Evolutionary conservation across 2,888 invertebrate genomes (phyloP).

Genomic region (Pseudococcus viburni): DNA sequence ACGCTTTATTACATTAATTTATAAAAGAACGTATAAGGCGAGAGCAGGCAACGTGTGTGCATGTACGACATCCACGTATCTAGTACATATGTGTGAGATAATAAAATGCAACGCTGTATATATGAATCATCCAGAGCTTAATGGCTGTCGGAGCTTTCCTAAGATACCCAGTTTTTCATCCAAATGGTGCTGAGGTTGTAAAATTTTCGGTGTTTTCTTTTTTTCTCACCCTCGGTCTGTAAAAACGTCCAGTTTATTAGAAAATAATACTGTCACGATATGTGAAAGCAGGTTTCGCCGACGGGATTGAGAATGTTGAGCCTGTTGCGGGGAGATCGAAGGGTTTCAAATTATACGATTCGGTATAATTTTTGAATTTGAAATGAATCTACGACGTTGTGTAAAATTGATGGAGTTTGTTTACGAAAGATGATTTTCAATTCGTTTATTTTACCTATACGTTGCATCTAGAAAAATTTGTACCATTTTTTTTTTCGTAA

Average conservation of each 20-base stretch:
- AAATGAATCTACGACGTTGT: slow-evolving; percentile 20
- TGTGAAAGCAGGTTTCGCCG: not conserved
- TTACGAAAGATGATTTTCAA: not conserved
- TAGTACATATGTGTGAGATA: not conserved
- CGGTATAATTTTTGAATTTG: slow-evolving; percentile 38
- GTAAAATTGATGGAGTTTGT: slow-evolving; percentile 22
- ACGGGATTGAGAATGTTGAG: not conserved
- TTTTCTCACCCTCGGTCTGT: not conserved
- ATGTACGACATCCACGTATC: not conserved
- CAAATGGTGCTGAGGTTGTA: not conserved
- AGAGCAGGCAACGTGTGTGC: not conserved
- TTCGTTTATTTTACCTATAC: not conserved
- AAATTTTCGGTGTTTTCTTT: not conserved
- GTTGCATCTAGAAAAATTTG: not conserved
- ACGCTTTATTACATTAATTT: slow-evolving; percentile 34
- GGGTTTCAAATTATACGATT: not conserved
- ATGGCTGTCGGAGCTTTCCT: not conserved
- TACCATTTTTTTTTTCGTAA: too few species aligned
- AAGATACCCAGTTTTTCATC: not conserved
- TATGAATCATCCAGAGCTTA: slow-evolving; percentile 3
- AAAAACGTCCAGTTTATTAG: not conserved
- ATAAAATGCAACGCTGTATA: slow-evolving; percentile 12
- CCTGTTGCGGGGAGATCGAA: too few species aligned
- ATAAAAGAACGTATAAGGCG: not conserved
- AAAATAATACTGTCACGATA: not conserved